Percentiles rank a stretch among this genome's conserved stretches.
These are phyloP conservation scores for Cremastinae sp. DNA, from an alignment of 2,888 invertebrate genomes.

Conservation along the genomic window DNA sequence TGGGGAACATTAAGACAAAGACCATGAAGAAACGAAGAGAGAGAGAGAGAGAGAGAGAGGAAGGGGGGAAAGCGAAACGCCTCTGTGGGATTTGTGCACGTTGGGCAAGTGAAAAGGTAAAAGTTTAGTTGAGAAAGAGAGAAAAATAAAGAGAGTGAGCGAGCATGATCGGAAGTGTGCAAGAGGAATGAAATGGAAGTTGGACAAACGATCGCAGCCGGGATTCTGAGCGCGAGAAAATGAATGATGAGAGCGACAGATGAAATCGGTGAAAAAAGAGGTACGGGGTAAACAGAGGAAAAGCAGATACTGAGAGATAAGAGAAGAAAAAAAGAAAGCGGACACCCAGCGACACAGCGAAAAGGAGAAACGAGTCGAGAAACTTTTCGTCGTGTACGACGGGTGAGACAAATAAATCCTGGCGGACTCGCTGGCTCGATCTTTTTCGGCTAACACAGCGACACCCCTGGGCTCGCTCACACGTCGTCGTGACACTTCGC, in stretches of 20 bases:
- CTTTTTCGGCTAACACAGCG: slow-evolving; percentile 20
- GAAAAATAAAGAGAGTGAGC: slow-evolving; percentile 12
- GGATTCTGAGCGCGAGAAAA: slow-evolving; percentile 38
- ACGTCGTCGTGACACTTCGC: slow-evolving; percentile 6
- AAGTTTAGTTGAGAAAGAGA: slow-evolving; percentile 40
- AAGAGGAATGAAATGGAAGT: slow-evolving; percentile 28
- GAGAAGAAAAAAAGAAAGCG: slow-evolving; percentile 10
- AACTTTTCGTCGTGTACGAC: slow-evolving; percentile 34
- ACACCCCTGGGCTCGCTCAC: background rate
- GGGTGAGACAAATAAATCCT: slow-evolving; percentile 54
- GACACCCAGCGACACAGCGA: background rate
- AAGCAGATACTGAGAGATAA: slow-evolving; percentile 8
- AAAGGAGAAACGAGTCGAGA: slow-evolving; percentile 9
- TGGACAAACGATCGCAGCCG: slow-evolving; percentile 36
- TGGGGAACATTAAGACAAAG: slow-evolving; percentile 19
- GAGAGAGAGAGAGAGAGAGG: slow-evolving; percentile 3
- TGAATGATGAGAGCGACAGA: slow-evolving; percentile 37
- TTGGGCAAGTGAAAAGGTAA: slow-evolving; percentile 55
- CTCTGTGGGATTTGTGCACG: slow-evolving; percentile 34
- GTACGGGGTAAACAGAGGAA: slow-evolving; percentile 19
- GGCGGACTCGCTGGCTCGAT: slow-evolving; percentile 46
- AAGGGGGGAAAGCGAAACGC: slow-evolving; percentile 5
- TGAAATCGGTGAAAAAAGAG: slow-evolving; percentile 22
- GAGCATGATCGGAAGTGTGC: slow-evolving; percentile 41
- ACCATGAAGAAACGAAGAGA: background rate